Evolutionary conservation across 2,797 vertebrate genomes (phyloP).

Genomic region (Mastacembelus armatus): DNA sequence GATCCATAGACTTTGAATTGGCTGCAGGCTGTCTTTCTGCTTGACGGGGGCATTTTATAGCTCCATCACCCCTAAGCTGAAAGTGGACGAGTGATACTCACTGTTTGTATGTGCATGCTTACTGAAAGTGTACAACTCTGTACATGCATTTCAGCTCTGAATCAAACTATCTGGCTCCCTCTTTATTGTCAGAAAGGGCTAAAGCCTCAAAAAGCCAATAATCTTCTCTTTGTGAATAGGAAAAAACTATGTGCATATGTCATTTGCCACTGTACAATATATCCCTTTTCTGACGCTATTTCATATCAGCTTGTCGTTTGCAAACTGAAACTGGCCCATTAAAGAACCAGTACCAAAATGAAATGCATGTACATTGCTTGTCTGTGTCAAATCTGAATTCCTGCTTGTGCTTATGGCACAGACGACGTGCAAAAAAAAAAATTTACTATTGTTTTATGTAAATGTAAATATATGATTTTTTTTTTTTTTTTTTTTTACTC

Average conservation of each 20-base stretch:
- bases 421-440: slow-evolving; percentile 38
- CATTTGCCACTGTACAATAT: slow-evolving; percentile 41
- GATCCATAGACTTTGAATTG: slow-evolving; percentile 50
- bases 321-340: slow-evolving; percentile 38
- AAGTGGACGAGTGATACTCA: slow-evolving; percentile 42
- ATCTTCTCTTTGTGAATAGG: slow-evolving; percentile 49
- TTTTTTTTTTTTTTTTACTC: slow-evolving; percentile 27
- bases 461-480: slow-evolving; percentile 53
- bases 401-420: slow-evolving; percentile 47
- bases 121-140: slow-evolving; percentile 75
- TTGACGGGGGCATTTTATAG: slow-evolving; percentile 36
- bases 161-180: slow-evolving; percentile 33
- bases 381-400: slow-evolving; percentile 51
- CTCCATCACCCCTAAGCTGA: slow-evolving; percentile 25
- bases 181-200: slow-evolving; percentile 61
- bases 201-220: slow-evolving; percentile 58
- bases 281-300: slow-evolving; percentile 33
- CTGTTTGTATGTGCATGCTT: slow-evolving; percentile 81
- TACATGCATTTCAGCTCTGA: slow-evolving; percentile 70
- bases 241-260: slow-evolving; percentile 40
- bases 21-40: slow-evolving; percentile 37
- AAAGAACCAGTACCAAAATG: slow-evolving; percentile 42
- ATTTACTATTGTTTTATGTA: slow-evolving; percentile 51
- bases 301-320: slow-evolving; percentile 45
- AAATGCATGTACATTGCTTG: slow-evolving; percentile 70